A percentile compares a stretch with the other conserved stretches of the same genome.
These are phyloP conservation scores for Crossaster papposus DNA, from an alignment of 53 echinoderm and acorn worm species.

Conservation along the genomic window DNA sequence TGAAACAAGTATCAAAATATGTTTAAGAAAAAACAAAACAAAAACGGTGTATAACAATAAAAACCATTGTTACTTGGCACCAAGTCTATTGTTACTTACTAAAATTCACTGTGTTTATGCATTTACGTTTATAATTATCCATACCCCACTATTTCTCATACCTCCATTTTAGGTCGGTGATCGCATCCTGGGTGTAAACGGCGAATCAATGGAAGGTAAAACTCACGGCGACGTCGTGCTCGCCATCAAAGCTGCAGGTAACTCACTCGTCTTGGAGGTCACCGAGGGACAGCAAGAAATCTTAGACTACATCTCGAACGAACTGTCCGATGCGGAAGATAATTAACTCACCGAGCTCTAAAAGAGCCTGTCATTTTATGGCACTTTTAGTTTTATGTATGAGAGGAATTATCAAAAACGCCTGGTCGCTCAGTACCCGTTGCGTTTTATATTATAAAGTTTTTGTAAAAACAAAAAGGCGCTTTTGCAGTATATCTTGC, in stretches of 20 bases:
- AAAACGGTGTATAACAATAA: no score
- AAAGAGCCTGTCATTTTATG: neutral
- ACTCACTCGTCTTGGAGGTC: constrained; percentile 62
- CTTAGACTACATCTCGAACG: constrained; percentile 64
- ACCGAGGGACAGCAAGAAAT: constrained; percentile 78
- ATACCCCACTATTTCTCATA: neutral
- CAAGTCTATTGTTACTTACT: no score
- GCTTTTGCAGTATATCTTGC: no score
- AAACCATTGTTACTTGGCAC: no score
- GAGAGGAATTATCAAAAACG: no score
- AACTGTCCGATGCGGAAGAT: constrained; percentile 21
- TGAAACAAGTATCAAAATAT: neutral
- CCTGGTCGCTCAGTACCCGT: no score
- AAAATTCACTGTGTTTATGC: neutral
- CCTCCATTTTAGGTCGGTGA: constrained; percentile 68
- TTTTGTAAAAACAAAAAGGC: no score
- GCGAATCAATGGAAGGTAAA: constrained; percentile 66
- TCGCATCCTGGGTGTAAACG: constrained; percentile 77
- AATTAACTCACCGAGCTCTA: neutral
- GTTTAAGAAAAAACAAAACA: no score
- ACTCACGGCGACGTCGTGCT: constrained; percentile 73
- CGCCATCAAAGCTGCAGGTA: constrained; percentile 60
- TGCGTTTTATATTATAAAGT: no score
- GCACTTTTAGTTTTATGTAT: no score
- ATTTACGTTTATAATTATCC: neutral